Conservation (phyloP, 2,888 invertebrate genomes). For the Nymphalis c-album region DNA sequence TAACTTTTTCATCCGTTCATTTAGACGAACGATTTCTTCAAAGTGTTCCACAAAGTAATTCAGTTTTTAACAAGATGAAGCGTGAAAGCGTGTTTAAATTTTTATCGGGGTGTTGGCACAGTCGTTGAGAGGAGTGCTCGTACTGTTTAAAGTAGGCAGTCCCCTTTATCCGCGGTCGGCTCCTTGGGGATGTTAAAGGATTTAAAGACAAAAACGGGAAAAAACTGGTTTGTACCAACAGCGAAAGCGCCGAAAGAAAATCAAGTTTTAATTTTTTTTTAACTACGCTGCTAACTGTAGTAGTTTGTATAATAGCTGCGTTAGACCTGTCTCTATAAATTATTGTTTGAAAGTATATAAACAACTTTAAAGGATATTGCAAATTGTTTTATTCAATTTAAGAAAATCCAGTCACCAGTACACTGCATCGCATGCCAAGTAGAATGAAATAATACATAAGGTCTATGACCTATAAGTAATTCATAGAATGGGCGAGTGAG, state of each 20-base stretch:
- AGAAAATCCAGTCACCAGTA: constrained; percentile 49
- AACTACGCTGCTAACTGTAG: not conserved
- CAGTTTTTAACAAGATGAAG: constrained; percentile 47
- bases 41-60: constrained; percentile 45
- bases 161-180: constrained; percentile 56
- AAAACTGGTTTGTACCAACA: constrained; percentile 45
- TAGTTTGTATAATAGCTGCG: too few species aligned
- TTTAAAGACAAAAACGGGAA: constrained; percentile 52
- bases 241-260: constrained; percentile 46
- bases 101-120: constrained; percentile 59
- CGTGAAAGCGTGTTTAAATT: constrained; percentile 58
- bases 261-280: constrained; percentile 50
- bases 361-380: not conserved
- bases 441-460: constrained; percentile 71
- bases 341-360: not conserved
- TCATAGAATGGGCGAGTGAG: constrained; percentile 78
- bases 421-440: constrained; percentile 51
- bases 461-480: constrained; percentile 80
- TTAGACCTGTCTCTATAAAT: not conserved
- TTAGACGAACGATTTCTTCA: constrained; percentile 31
- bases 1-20: constrained; percentile 15
- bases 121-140: constrained; percentile 55
- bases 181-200: constrained; percentile 56
- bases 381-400: constrained; percentile 34
- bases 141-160: constrained; percentile 65